Base-by-base conservation (phyloP, 1,140 invertebrate species). In the Psilanteris sp. region DNA sequence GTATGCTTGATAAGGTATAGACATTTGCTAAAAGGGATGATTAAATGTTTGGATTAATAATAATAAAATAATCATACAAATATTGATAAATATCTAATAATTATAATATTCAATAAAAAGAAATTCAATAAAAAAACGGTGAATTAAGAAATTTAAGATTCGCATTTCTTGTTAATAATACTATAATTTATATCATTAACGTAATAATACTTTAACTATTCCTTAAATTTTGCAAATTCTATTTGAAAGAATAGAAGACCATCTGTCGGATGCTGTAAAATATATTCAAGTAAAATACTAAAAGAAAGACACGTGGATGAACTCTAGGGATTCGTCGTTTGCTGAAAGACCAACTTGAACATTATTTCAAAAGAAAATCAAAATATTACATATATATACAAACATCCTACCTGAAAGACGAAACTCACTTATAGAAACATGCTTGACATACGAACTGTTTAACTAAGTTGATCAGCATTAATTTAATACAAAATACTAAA, bases 1-100 rank as follows among this genome's bases (percentile, higher is more conserved):
- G 36, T 34, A 43, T 64, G 61, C 57, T 64, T 64, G 46, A 52
- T 64, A 15, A 52, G 46, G 34, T 43, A 64, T 16, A 9, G 11
- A 31, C 22, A 36, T 27, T 52, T 55, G 15, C 18, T 43, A 10
- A 66, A 64, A 34, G 46, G 27, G 37, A 18, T 10, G 37, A 15
- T 34, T 32, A 43, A 52, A 26, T 31, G n/a, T n/a, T 64, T 32
- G 32, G 10, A 62, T 48, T 41, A 39, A 41, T 27, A 5, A 62
- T 20, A 10, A 64, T 48, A 15, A 61, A 39, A 13, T 2, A 8
- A 8, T 27, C 11, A 22, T 24, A 14, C 1, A n/a, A 14, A 4
- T 29, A 9, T 9, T 29, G 10, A 2, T 29, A 29, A 29, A 9
- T n/a, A n/a, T n/a, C n/a, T n/a, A n/a, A n/a, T n/a, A n/a, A n/a